These are phyloP conservation scores for Synanthedon vespiformis DNA, from an alignment of 2,888 invertebrate genomes.

Conservation along the genomic window DNA sequence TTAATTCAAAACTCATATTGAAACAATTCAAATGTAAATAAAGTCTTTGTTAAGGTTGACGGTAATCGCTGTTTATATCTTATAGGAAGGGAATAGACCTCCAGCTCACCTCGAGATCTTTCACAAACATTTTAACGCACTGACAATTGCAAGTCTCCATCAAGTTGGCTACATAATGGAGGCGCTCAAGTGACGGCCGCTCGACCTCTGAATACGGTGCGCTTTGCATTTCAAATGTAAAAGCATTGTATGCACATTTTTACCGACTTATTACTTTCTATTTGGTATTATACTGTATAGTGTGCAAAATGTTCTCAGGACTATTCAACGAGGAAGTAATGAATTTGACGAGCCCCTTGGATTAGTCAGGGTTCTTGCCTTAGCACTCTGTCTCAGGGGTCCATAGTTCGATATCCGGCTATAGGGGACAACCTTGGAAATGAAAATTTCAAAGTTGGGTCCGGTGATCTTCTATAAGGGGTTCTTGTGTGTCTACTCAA, in stretches of 20 bases:
- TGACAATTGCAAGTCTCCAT: constrained; percentile 4
- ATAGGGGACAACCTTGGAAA: too few relatives aligned
- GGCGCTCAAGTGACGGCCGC: constrained; percentile 32
- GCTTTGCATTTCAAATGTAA: constrained; percentile 65
- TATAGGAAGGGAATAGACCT: background rate
- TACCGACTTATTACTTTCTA: constrained; percentile 64
- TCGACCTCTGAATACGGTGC: constrained; percentile 41
- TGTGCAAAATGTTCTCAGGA: background rate
- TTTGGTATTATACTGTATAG: constrained; percentile 22
- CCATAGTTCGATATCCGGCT: too few relatives aligned
- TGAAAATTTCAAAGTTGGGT: too few relatives aligned
- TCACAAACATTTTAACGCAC: background rate
- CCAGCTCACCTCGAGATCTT: background rate
- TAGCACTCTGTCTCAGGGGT: too few relatives aligned
- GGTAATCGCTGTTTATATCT: constrained; percentile 2
- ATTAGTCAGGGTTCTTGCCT: too few relatives aligned
- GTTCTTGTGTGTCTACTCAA: too few relatives aligned
- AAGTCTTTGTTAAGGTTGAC: constrained; percentile 1
- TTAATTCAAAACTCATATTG: too few relatives aligned
- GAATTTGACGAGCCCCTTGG: too few relatives aligned
- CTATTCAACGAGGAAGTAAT: too few relatives aligned
- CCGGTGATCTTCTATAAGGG: too few relatives aligned
- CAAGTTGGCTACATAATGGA: constrained; percentile 39
- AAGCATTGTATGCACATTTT: constrained; percentile 69
- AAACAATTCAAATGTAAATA: background rate